These are phyloP conservation scores for Anneissia japonica DNA, from an alignment of 35 echinoderm and acorn worm genomes.

Conservation along the genomic window DNA sequence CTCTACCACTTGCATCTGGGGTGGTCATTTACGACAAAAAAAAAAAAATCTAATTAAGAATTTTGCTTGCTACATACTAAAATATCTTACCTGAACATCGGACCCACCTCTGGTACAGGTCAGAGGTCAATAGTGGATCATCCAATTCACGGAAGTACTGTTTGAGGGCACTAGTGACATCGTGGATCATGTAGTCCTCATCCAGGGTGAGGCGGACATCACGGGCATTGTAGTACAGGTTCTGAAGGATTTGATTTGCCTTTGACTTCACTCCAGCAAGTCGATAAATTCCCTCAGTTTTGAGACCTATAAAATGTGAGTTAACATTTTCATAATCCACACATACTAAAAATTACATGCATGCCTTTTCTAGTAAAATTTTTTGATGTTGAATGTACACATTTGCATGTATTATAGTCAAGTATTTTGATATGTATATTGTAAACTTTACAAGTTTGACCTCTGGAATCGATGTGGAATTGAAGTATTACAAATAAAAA, in stretches of 20 bases:
- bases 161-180: slow-evolving; percentile 83
- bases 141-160: slow-evolving; percentile 90
- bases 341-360: too few species aligned
- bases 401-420: too few species aligned
- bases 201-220: slow-evolving; percentile 16
- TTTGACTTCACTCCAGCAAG: slow-evolving; percentile 50
- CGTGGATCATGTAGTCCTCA: slow-evolving; percentile 56
- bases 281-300: slow-evolving; percentile 76
- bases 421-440: too few species aligned
- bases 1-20: too few species aligned
- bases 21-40: not conserved
- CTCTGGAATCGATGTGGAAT: too few species aligned
- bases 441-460: too few species aligned
- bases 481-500: too few species aligned
- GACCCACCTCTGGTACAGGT: slow-evolving; percentile 71
- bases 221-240: slow-evolving; percentile 46
- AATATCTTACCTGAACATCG: slow-evolving; percentile 55
- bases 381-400: too few species aligned
- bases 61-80: not conserved
- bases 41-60: not conserved
- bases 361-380: too few species aligned
- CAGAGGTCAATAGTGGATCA: slow-evolving; percentile 75
- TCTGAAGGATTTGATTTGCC: slow-evolving; percentile 35
- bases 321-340: too few species aligned
- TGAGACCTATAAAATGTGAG: slow-evolving; percentile 30